Conservation (phyloP, 2,888 invertebrate genomes). For the Chrysina gloriosa region DNA sequence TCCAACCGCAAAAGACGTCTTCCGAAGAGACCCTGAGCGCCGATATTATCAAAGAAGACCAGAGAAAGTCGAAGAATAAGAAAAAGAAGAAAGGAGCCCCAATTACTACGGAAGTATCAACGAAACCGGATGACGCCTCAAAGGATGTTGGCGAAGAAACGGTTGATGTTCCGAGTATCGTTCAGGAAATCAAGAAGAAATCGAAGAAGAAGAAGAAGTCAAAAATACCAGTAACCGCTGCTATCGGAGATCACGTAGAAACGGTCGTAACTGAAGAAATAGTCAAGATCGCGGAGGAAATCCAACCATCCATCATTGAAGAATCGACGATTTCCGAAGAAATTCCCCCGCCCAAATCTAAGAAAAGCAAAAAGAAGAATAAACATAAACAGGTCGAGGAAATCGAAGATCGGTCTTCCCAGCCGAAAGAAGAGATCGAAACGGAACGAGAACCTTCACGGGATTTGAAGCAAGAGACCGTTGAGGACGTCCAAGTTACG, state of each 20-base stretch:
- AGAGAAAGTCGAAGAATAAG: constrained; percentile 21
- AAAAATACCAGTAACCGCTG: neutral
- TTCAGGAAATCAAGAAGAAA: constrained; percentile 11
- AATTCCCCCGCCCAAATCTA: no score
- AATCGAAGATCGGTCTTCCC: no score
- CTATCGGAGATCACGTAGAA: neutral
- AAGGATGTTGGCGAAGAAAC: constrained; percentile 8
- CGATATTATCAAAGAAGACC: neutral
- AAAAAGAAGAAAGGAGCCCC: constrained; percentile 21
- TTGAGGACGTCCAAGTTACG: no score
- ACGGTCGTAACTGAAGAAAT: no score
- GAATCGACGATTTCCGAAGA: no score
- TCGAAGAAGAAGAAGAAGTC: constrained; percentile 7
- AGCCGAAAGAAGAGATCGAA: no score
- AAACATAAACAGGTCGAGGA: no score
- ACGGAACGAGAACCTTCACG: no score
- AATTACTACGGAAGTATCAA: neutral
- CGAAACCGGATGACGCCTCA: neutral
- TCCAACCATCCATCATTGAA: no score
- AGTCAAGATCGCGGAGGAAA: no score
- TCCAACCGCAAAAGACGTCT: constrained; percentile 26
- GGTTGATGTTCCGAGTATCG: neutral
- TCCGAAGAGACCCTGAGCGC: constrained; percentile 12
- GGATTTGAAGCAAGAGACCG: no score
- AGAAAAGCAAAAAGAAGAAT: no score